phyloP scores from a whole-genome alignment of 1,140 invertebrate species.

The Penaeus indicus region DNA sequence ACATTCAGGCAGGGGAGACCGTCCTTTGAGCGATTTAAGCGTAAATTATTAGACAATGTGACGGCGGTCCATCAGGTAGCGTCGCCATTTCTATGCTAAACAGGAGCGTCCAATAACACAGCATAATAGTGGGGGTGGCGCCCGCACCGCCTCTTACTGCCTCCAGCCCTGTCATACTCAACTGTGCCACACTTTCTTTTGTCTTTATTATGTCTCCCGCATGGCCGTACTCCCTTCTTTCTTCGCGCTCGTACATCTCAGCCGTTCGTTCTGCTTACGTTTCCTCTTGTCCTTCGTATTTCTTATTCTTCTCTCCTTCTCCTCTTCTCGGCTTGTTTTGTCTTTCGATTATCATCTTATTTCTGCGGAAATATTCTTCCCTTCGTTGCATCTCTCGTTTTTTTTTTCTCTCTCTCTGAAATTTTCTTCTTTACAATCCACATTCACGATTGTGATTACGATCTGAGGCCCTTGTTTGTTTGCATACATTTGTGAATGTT shows the following conservation, averaged over 20 bases:
- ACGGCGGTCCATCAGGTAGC: slow-evolving; percentile 63
- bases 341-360: background rate
- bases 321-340: slow-evolving; percentile 6
- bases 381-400: background rate
- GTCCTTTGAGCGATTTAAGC: slow-evolving; percentile 64
- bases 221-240: slow-evolving; percentile 24
- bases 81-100: slow-evolving; percentile 65
- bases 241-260: background rate
- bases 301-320: slow-evolving; percentile 14
- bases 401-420: background rate
- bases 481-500: no score
- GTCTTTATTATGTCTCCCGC: background rate
- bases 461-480: no score
- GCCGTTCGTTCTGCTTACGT: no score
- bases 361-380: no score
- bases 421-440: background rate
- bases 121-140: slow-evolving; percentile 60
- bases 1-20: slow-evolving; percentile 58
- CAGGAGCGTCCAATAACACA: slow-evolving; percentile 64
- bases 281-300: background rate
- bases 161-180: slow-evolving; percentile 34
- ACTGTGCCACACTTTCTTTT: no score
- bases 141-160: slow-evolving; percentile 47
- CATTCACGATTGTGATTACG: background rate
- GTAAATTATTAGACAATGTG: slow-evolving; percentile 65